Evolutionary conservation across 2,797 vertebrate species (phyloP).

Genomic region (Apogon hyalosoma): DNA sequence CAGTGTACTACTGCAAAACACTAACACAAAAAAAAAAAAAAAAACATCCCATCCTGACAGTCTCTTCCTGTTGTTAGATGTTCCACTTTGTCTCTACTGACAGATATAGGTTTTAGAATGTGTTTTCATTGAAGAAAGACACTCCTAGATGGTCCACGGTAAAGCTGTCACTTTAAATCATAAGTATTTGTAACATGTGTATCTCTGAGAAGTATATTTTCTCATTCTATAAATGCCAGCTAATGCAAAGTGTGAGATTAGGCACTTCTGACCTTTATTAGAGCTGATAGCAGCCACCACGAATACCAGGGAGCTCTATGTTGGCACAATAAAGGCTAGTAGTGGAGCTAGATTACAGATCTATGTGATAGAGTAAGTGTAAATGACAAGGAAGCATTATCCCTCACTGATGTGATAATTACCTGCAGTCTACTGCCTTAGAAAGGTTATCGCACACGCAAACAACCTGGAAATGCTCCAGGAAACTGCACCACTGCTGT

Average conservation of each 20-base stretch:
- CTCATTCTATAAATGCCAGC: constrained; percentile 72
- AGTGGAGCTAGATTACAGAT: constrained; percentile 68
- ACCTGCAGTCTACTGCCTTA: constrained; percentile 41
- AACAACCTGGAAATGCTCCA: constrained; percentile 37
- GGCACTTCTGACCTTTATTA: constrained; percentile 77
- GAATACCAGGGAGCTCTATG: constrained; percentile 58
- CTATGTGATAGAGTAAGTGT: constrained; percentile 63
- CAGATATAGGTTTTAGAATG: no score
- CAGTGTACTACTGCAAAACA: no score
- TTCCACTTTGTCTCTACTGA: no score
- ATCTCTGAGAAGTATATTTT: constrained; percentile 53
- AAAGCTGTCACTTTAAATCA: constrained; percentile 39
- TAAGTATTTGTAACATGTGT: constrained; percentile 14
- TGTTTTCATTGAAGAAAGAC: no score
- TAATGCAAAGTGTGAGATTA: constrained; percentile 73
- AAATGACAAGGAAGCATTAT: constrained; percentile 66
- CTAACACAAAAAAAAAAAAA: no score
- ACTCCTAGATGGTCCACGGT: not conserved
- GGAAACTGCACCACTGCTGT: constrained; percentile 38
- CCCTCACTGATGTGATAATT: constrained; percentile 70
- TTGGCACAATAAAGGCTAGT: constrained; percentile 66
- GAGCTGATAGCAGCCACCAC: constrained; percentile 67
- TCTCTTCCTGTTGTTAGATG: no score
- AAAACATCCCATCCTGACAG: no score
- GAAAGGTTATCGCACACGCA: constrained; percentile 68